phyloP scores from a whole-genome alignment of 2,797 vertebrate species.

The Rallus crepitans region DNA sequence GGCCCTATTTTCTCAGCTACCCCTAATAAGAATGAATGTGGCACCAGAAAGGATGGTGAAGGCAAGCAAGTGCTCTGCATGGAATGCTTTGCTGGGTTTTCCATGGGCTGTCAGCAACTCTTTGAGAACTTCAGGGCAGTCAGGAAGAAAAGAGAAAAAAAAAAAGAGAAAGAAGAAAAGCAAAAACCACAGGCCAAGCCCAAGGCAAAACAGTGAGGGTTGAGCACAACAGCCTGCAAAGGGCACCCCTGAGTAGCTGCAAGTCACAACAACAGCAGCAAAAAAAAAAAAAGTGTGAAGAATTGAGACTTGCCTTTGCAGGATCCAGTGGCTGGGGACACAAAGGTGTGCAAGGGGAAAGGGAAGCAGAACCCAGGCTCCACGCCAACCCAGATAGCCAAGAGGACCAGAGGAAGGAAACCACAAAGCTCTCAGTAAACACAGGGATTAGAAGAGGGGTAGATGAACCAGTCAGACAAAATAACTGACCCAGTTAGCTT shows the following conservation, averaged over 20 bases:
- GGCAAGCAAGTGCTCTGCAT: background rate
- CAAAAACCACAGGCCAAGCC: background rate
- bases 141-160: background rate
- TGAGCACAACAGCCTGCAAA: conserved; percentile 14
- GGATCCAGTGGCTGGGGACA: background rate
- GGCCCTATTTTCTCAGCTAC: background rate
- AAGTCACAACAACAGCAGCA: background rate
- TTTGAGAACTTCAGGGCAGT: background rate
- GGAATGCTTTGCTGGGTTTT: conserved; percentile 33
- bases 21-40: background rate
- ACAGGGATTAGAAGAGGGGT: conserved; percentile 10
- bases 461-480: conserved; percentile 23
- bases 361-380: conserved; percentile 22
- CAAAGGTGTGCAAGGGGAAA: background rate
- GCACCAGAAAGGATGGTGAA: background rate
- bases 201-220: background rate
- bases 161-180: background rate
- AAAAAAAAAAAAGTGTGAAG: background rate
- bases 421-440: conserved; percentile 43
- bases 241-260: background rate
- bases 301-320: background rate
- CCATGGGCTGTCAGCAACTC: conserved; percentile 12
- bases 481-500: background rate
- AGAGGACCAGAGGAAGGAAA: conserved; percentile 43
- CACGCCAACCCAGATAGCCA: conserved; percentile 43